Evolutionary conservation across 2,888 invertebrate species (phyloP).

Genomic region (Netelia fuscicornis): DNA sequence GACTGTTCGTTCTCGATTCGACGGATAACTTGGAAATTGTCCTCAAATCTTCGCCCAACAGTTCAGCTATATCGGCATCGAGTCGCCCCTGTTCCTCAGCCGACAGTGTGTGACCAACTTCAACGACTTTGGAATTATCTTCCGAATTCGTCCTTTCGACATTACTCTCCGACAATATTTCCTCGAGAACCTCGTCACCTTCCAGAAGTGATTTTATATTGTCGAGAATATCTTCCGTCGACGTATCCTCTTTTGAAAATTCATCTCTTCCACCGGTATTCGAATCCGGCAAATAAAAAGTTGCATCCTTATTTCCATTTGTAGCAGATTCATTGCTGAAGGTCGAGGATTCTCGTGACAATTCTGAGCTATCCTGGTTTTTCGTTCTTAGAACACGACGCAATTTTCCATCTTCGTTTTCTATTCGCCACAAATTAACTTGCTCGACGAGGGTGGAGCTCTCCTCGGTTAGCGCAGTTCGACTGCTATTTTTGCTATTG

Average conservation of each 20-base stretch:
- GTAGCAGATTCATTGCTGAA: slow-evolving; percentile 13
- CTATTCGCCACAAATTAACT: slow-evolving; percentile 71
- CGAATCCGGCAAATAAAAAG: slow-evolving; percentile 4
- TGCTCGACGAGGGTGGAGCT: slow-evolving; percentile 70
- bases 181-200: slow-evolving; percentile 67
- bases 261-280: not conserved
- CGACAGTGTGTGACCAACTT: slow-evolving; percentile 67
- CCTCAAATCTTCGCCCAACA: slow-evolving; percentile 79
- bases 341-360: slow-evolving; percentile 19
- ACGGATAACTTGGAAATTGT: not conserved
- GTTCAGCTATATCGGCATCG: slow-evolving; percentile 82
- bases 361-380: slow-evolving; percentile 4
- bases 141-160: not conserved
- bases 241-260: slow-evolving; percentile 62
- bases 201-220: slow-evolving; percentile 78
- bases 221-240: slow-evolving; percentile 76
- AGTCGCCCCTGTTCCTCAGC: slow-evolving; percentile 78
- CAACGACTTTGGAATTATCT: slow-evolving; percentile 7
- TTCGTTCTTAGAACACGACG: slow-evolving; percentile 8
- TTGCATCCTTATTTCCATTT: slow-evolving; percentile 48
- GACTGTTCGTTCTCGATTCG: slow-evolving; percentile 26
- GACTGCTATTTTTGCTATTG: slow-evolving; percentile 82
- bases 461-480: slow-evolving; percentile 74
- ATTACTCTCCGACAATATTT: slow-evolving; percentile 24
- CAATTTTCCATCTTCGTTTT: slow-evolving; percentile 65